Evolutionary conservation across 2,113 vertebrate species (phyloP).

Genomic region (Sus scrofa): T2T-Sscrofa CM000819.6:104801001-104801500

Average conservation of each 20-base stretch:
- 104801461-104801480: not conserved
- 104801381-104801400: not conserved
- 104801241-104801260: not conserved
- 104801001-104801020: constrained; percentile 96
- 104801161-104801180: not conserved
- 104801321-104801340: not conserved
- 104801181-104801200: not conserved
- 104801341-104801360: not conserved
- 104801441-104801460: not conserved
- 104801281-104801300: not conserved
- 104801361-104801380: not conserved
- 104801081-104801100: not conserved
- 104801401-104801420: not conserved
- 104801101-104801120: not conserved
- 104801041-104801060: constrained; percentile 95
- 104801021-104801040: constrained; percentile 97
- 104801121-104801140: not conserved
- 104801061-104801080: not conserved
- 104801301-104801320: not conserved
- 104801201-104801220: not conserved
- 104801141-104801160: not conserved
- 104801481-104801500: not conserved
- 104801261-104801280: not conserved
- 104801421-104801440: constrained; percentile 8
- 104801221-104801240: not conserved